A percentile compares a stretch with the other conserved stretches of the same genome.
Conservation (phyloP, 37 sponge, comb jelly and placozoan species). For the Ianthella basta region DNA sequence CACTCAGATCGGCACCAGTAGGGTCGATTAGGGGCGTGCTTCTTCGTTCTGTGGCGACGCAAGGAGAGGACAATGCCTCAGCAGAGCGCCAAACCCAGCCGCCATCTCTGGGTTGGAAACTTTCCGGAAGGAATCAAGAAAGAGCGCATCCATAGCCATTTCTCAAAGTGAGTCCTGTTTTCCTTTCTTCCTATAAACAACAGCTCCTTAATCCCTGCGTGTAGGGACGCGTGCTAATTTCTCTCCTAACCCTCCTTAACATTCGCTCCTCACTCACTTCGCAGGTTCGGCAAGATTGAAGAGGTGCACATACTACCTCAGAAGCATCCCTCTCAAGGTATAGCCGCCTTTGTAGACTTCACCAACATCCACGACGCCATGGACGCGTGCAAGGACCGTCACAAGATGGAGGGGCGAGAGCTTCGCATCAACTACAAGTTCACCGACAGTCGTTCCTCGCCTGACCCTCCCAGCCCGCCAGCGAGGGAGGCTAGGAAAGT, state of each 20-base stretch:
- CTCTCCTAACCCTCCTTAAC: not conserved
- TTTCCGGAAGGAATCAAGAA: slow-evolving; percentile 71
- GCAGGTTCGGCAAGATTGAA: slow-evolving; percentile 83
- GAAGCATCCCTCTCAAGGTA: slow-evolving; percentile 60
- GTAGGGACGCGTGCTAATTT: too few species aligned
- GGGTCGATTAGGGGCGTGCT: too few species aligned
- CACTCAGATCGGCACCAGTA: too few species aligned
- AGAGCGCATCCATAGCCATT: slow-evolving; percentile 60
- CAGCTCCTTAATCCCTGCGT: too few species aligned
- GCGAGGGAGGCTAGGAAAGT: too few species aligned
- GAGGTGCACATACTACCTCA: slow-evolving; percentile 82
- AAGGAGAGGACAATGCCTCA: not conserved
- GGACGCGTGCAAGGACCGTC: slow-evolving; percentile 33
- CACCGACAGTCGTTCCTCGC: not conserved
- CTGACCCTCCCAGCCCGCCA: too few species aligned
- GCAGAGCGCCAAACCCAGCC: slow-evolving; percentile 19
- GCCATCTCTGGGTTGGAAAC: slow-evolving; percentile 85
- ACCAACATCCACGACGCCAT: slow-evolving; percentile 62
- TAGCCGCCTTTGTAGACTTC: slow-evolving; percentile 90
- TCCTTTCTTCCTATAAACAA: not conserved
- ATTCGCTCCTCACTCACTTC: not conserved
- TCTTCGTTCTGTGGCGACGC: too few species aligned
- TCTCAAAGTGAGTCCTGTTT: slow-evolving; percentile 54
- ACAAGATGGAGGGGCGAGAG: slow-evolving; percentile 16
- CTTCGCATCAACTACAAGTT: slow-evolving; percentile 5